These are phyloP conservation scores for Albula goreensis DNA, from an alignment of 2,113 vertebrate genomes.

Conservation along the genomic window DNA sequence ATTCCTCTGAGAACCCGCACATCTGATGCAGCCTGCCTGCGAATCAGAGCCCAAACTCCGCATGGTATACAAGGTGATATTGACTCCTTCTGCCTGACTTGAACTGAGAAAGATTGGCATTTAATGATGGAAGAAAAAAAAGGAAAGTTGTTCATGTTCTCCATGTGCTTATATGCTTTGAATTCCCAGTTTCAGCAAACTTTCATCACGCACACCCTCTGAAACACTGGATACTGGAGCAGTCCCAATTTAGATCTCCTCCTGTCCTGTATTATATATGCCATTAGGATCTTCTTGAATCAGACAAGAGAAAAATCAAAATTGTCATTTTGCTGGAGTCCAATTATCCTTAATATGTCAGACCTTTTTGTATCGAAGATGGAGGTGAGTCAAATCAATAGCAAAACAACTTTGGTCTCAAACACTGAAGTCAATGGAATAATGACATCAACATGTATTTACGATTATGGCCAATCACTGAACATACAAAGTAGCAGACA, in stretches of 20 bases:
- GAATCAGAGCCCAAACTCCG: slow-evolving; percentile 59
- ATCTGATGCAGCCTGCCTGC: slow-evolving; percentile 50
- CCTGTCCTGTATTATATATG: too few relatives aligned
- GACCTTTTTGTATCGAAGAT: too few relatives aligned
- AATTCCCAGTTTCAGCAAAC: neutral
- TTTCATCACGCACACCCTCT: neutral
- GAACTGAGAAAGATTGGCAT: slow-evolving; percentile 62
- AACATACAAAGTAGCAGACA: too few relatives aligned
- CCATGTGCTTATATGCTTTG: neutral
- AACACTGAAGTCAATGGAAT: too few relatives aligned
- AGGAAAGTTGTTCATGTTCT: neutral
- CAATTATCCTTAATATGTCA: too few relatives aligned
- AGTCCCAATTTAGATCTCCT: too few relatives aligned
- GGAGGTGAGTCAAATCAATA: too few relatives aligned
- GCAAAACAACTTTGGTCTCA: too few relatives aligned
- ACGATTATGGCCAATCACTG: too few relatives aligned
- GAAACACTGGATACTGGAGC: too few relatives aligned
- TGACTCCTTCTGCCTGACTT: slow-evolving; percentile 67
- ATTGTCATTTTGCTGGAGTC: neutral
- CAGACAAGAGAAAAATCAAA: neutral
- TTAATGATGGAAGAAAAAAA: slow-evolving; percentile 55
- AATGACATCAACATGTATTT: too few relatives aligned
- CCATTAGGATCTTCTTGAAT: neutral
- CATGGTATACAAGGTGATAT: slow-evolving; percentile 58
- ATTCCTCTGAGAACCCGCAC: slow-evolving; percentile 51